phyloP scores from a whole-genome alignment of 2,113 vertebrate species.

The Typhlomys cinereus region DNA sequence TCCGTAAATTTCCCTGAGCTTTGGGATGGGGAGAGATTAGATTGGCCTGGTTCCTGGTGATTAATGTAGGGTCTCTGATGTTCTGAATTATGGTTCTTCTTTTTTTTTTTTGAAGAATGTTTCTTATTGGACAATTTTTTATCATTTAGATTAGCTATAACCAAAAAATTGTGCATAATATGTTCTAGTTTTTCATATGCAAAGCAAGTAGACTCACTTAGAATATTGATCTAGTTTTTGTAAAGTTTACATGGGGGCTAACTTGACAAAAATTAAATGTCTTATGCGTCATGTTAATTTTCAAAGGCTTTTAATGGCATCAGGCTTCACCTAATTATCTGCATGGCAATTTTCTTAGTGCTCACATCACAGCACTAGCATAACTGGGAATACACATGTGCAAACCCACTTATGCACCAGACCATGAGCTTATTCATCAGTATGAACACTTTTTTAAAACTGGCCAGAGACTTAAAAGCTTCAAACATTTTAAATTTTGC shows the following conservation, averaged over 20 bases:
- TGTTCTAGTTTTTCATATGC: background rate
- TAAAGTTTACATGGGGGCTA: background rate
- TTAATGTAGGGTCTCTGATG: too few species aligned
- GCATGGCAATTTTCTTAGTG: background rate
- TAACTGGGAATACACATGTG: background rate
- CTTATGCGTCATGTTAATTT: background rate
- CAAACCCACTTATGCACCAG: background rate
- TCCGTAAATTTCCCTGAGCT: too few species aligned
- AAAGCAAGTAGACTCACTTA: background rate
- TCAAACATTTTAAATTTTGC: too few species aligned
- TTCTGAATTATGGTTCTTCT: too few species aligned
- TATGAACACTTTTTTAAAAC: background rate
- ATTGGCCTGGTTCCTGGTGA: too few species aligned
- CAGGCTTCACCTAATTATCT: background rate
- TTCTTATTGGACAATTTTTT: background rate
- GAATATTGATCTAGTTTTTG: too few species aligned
- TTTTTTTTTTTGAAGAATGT: background rate
- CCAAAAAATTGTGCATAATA: background rate
- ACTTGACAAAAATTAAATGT: background rate
- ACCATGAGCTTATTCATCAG: background rate
- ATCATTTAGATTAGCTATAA: background rate
- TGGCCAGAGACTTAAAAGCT: too few species aligned
- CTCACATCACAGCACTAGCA: background rate
- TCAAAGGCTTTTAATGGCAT: background rate
- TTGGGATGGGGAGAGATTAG: too few species aligned